Base-by-base conservation (phyloP, 1,140 invertebrate genomes). In the Bombus breviceps region DNA sequence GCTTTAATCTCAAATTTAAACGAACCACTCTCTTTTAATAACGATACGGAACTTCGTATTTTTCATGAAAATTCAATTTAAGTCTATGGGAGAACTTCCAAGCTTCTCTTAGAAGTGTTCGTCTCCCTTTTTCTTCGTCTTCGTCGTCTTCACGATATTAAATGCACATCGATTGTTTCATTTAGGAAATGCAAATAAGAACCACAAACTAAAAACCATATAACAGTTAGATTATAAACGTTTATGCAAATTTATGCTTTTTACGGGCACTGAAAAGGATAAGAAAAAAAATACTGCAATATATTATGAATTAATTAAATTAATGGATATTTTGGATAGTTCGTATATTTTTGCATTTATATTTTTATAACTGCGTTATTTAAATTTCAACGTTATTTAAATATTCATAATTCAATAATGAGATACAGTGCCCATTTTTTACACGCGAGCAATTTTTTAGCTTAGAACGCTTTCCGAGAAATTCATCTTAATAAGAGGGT, bases 11-110 rank as follows among this genome's bases (percentile, higher is more conserved):
- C 62, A 47, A 47, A 47, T 66, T 37, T 62, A 43, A 34, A 37
- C 41, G 62, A 37, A 6, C 32, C 47, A 53, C 68, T 32, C 47
- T n/a, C 73, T 53, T 76, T 83, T 83, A 83, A 83, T 83, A 75
- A 76, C 64, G 59, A 53, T 39, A 37, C 71, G 39, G 39, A n/a
- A 43, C 22, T 64, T 77, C 53, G 22, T 77, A 53, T 77, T 83
- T 69, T 69, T 68, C 62, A 53, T 47, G n/a, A 68, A 83, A 83
- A 83, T 83, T 68, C 62, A 66, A 83, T 78, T 83, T 68, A 22
- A 47, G 37, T 25, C 62, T 22, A 53, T 3, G 37, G 25, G 25
- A 39, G 13, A 43, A 59, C 39, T 10, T 37, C 22, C 43, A 32
- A 53, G 43, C 59, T 15, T 9, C 32, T 12, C 28, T 25, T 18